These are phyloP conservation scores for Plemyria rubiginata DNA, from an alignment of 2,888 invertebrate genomes.

Conservation along the genomic window DNA sequence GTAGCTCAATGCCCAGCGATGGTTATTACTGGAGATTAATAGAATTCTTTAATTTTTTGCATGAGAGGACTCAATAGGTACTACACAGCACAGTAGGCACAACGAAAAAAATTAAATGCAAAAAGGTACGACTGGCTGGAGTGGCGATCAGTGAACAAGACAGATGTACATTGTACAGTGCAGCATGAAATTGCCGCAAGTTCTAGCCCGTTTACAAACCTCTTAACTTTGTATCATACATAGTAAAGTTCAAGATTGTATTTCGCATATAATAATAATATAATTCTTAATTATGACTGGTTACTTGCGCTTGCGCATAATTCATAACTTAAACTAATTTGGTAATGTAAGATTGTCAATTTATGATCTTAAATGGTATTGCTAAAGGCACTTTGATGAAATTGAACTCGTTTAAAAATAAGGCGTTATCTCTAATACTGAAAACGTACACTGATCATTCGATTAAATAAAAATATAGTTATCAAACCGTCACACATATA, in stretches of 20 bases:
- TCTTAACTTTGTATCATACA: no score
- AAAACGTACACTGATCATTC: not conserved
- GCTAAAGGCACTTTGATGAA: constrained; percentile 7
- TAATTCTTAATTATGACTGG: not conserved
- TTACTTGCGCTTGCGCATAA: constrained; percentile 4
- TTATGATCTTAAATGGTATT: constrained; percentile 1
- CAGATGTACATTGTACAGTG: no score
- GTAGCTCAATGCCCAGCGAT: constrained; percentile 16
- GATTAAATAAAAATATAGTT: not conserved
- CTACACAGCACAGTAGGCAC: no score
- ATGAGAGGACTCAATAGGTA: constrained; percentile 17
- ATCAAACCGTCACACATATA: no score
- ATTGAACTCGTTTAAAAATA: not conserved
- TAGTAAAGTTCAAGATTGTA: no score
- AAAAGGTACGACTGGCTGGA: no score
- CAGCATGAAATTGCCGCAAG: no score
- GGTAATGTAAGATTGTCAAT: constrained; percentile 17
- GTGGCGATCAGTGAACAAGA: no score
- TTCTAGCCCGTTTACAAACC: no score
- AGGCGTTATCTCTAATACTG: not conserved
- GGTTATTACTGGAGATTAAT: constrained; percentile 1
- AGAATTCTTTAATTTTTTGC: constrained; percentile 11
- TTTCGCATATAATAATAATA: no score
- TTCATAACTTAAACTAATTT: constrained; percentile 15
- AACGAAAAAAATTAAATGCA: no score